These are phyloP conservation scores for Tribolium castaneum DNA, from an alignment of 1,140 invertebrate species.

Conservation along the genomic window DNA sequence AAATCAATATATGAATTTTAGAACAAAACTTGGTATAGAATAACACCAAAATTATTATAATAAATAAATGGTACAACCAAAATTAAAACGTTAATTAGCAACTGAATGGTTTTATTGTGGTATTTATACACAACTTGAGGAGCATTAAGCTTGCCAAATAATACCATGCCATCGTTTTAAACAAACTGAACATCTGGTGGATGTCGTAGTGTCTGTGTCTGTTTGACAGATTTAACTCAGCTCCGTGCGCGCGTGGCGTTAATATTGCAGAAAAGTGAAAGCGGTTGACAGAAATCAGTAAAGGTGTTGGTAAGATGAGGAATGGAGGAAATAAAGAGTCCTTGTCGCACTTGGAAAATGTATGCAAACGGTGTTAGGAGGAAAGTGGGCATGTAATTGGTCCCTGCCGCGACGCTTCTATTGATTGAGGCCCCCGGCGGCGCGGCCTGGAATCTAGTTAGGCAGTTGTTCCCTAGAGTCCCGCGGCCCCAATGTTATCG, in stretches of 20 bases:
- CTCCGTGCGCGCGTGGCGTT: slow-evolving; percentile 13
- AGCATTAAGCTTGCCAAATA: background rate
- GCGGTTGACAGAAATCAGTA: slow-evolving; percentile 38
- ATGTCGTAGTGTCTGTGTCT: background rate
- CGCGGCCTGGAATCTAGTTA: slow-evolving; percentile 58
- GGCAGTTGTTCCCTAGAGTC: slow-evolving; percentile 57
- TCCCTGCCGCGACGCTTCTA: slow-evolving; percentile 61
- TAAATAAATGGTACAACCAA: too few species aligned
- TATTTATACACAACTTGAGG: too few species aligned
- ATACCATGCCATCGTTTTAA: background rate
- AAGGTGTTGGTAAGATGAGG: slow-evolving; percentile 42
- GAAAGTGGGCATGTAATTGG: slow-evolving; percentile 66
- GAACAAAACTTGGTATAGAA: too few species aligned
- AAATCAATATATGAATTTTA: background rate
- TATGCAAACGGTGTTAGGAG: slow-evolving; percentile 65
- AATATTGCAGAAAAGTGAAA: slow-evolving; percentile 40
- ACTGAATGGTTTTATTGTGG: background rate
- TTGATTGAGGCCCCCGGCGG: slow-evolving; percentile 60
- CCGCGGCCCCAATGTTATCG: slow-evolving; percentile 43
- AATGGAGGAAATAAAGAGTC: slow-evolving; percentile 51
- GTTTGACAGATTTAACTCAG: slow-evolving; percentile 2
- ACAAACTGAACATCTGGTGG: slow-evolving; percentile 17
- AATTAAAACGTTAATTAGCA: background rate
- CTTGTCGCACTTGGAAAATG: slow-evolving; percentile 59
- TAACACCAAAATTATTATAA: too few species aligned